These are phyloP conservation scores for Sipha flava DNA, from an alignment of 1,140 invertebrate species.

Conservation along the genomic window DNA sequence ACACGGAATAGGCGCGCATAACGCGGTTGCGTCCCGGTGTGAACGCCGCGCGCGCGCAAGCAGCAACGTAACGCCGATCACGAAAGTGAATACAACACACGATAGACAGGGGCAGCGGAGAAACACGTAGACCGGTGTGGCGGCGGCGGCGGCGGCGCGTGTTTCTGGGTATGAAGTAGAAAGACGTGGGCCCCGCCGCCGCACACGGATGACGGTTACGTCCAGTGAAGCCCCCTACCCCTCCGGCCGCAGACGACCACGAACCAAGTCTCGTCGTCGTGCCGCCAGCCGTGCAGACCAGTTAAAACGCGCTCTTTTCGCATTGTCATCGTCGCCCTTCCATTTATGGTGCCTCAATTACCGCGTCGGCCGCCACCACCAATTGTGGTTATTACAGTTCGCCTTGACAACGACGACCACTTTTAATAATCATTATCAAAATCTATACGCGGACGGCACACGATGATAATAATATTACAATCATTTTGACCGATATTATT, in stretches of 20 bases:
- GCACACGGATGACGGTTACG: conserved; percentile 28
- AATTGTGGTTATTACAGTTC: conserved; percentile 26
- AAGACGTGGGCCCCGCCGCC: conserved; percentile 24
- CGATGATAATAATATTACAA: background rate
- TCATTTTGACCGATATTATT: too few relatives aligned
- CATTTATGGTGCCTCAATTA: conserved; percentile 31
- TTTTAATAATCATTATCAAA: conserved; percentile 26
- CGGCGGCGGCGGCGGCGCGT: background rate
- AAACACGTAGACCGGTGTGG: background rate
- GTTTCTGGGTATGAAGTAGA: conserved; percentile 16
- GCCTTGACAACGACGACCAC: conserved; percentile 26
- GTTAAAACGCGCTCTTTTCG: conserved; percentile 31
- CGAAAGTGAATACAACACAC: conserved; percentile 15
- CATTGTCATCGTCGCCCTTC: conserved; percentile 32
- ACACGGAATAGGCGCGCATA: background rate
- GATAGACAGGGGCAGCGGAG: background rate
- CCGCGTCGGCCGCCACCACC: background rate
- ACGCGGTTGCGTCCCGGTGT: background rate
- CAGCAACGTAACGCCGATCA: background rate
- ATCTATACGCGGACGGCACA: background rate
- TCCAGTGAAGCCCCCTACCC: background rate
- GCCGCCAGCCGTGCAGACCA: conserved; percentile 8
- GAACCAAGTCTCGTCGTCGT: background rate
- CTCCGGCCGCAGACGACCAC: background rate
- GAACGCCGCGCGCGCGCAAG: background rate